Evolutionary conservation across 2,113 vertebrate genomes (phyloP).

Genomic region (Neotoma lepida): DNA sequence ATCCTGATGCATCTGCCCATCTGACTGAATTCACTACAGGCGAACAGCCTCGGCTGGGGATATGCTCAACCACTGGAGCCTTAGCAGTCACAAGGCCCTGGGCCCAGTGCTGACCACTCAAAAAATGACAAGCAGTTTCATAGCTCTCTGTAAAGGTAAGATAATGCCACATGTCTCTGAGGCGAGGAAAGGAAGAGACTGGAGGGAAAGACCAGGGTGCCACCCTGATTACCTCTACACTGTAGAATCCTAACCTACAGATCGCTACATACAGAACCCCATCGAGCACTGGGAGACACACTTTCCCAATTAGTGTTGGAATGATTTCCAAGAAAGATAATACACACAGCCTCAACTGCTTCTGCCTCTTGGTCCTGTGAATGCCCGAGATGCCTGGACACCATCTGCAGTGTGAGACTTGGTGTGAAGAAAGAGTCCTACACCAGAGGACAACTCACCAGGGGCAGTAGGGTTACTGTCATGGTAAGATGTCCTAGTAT

Average conservation of each 20-base stretch:
- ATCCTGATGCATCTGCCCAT: neutral
- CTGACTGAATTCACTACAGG: neutral
- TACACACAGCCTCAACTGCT: rapidly evolving
- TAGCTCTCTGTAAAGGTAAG: neutral
- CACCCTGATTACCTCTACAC: neutral
- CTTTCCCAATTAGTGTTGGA: neutral
- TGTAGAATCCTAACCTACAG: neutral
- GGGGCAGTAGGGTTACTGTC: neutral
- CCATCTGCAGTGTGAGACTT: neutral
- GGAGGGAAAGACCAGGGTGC: neutral
- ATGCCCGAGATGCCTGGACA: neutral
- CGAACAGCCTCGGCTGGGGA: neutral
- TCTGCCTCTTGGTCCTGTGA: neutral
- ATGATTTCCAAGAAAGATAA: neutral
- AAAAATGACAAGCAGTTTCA: neutral
- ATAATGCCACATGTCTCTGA: neutral
- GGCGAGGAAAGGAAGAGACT: neutral
- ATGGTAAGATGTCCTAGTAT: neutral
- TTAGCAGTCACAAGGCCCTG: neutral
- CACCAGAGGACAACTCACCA: neutral
- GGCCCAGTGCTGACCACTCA: neutral
- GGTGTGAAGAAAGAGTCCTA: rapidly evolving
- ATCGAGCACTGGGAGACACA: neutral
- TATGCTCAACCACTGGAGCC: neutral
- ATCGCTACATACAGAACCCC: neutral